Conservation (phyloP, 2,888 invertebrate species). For the Linyphia triangularis region DNA sequence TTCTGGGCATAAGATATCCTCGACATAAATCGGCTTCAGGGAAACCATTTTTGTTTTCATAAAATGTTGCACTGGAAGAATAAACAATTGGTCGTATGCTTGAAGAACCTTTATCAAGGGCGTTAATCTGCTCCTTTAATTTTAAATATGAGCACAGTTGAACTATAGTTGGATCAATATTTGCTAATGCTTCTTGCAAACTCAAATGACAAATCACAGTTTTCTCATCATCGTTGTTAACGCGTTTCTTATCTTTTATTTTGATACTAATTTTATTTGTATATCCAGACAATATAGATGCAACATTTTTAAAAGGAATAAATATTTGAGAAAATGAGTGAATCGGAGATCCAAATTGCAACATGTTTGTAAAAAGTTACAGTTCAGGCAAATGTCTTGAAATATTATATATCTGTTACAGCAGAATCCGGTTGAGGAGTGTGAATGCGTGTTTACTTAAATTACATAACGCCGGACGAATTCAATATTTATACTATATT, state of each 20-base stretch:
- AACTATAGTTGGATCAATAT: conserved; percentile 43
- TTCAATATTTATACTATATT: not conserved
- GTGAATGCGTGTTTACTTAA: no score
- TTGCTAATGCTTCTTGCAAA: conserved; percentile 52
- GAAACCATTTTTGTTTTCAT: conserved; percentile 81
- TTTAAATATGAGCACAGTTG: conserved; percentile 39
- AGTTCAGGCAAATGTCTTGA: not conserved
- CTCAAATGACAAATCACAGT: conserved; percentile 36
- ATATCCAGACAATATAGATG: conserved; percentile 63
- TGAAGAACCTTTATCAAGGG: conserved; percentile 16
- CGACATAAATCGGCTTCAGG: conserved; percentile 66
- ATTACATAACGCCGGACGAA: not conserved
- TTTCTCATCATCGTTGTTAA: not conserved
- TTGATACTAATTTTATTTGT: conserved; percentile 55
- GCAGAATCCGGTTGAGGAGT: not conserved
- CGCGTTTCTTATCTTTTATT: conserved; percentile 23
- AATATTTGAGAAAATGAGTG: conserved; percentile 54
- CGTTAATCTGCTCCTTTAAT: conserved; percentile 31
- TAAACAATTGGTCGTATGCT: conserved; percentile 50
- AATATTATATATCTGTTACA: not conserved
- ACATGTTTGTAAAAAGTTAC: conserved; percentile 38
- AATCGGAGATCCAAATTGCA: conserved; percentile 63
- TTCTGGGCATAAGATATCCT: conserved; percentile 1
- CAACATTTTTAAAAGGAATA: conserved; percentile 66
- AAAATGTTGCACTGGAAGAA: conserved; percentile 78